Base-by-base conservation (phyloP, 2,113 vertebrate genomes). In the Cyphomyrus plagiostoma region DNA sequence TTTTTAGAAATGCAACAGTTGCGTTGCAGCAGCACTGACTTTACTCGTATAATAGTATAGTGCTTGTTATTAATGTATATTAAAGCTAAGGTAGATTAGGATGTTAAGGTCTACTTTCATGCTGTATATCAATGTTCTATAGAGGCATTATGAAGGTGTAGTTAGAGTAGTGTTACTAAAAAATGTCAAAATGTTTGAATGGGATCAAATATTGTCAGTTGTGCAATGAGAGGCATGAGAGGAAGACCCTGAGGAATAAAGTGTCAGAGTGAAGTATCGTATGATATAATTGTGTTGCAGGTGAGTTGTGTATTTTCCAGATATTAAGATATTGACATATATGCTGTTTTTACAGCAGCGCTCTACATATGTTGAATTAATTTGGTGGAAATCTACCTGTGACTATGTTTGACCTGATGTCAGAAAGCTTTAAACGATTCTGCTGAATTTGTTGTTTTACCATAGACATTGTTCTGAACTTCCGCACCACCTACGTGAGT, bases 381-480 rank as follows among this genome's bases (percentile, higher is more conserved):
- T 39, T 17, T 77, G 17, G 30, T 39, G 35, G 35, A 80, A 39
- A 80, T 80, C 15, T 80, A 19, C 15, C 30, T 77, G 3, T 17
- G 45, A 26, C 23, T 48, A 26, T 45, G 23, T 84, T 84, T 26
- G 30, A 30, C 66, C 48, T 10, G 45, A 19, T 45, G 42, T 45
- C 11, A 66, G 35, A n/a, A 66, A n/a, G 11, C 52, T 53, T 46
- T 17, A n/a, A 50, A 49, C 49, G 21, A 19, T 56, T 53, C n/a
- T 87, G 50, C 30, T 87, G 83, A 86, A 49, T 42, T 53, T 53
- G 49, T 87, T 87, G 17, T 42, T 90, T 53, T 70, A 89, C 84
- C 74, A n/a, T 94, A 98, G 97, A 98, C 88, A 98, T 98, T 26
- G 92, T 97, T 90, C 94, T 98, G 93, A 98, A 96, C 92, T 97